These are phyloP conservation scores for Alentia gelatinosa DNA, from an alignment of 2,888 invertebrate genomes.

Conservation along the genomic window DNA sequence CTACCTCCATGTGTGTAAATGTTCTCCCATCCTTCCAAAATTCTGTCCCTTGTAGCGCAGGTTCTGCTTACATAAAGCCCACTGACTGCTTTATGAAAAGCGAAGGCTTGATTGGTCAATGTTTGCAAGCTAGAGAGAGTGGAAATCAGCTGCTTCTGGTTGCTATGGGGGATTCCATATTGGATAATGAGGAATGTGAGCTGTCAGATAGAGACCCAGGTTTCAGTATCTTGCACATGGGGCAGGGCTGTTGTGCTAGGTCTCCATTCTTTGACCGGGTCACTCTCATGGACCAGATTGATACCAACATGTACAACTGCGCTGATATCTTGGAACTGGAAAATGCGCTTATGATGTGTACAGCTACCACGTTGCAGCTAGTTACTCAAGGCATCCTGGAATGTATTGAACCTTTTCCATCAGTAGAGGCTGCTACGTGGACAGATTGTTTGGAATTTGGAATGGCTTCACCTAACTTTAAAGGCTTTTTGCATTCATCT, in stretches of 20 bases:
- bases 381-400: slow-evolving; percentile 33
- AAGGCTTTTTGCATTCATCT: slow-evolving; percentile 29
- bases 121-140: slow-evolving; percentile 25
- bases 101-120: not conserved
- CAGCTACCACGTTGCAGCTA: slow-evolving; percentile 14
- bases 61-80: not conserved
- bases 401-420: slow-evolving; percentile 11
- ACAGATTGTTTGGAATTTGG: slow-evolving; percentile 28
- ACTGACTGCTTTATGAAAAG: not conserved
- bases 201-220: slow-evolving; percentile 48
- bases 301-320: not conserved
- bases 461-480: slow-evolving; percentile 36
- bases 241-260: slow-evolving; percentile 37
- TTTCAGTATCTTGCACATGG: slow-evolving; percentile 10
- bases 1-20: slow-evolving; percentile 8
- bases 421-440: slow-evolving; percentile 6
- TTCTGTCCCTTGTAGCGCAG: slow-evolving; percentile 43
- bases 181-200: not conserved
- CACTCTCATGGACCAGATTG: slow-evolving; percentile 15
- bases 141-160: slow-evolving; percentile 12
- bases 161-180: not conserved
- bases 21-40: not conserved
- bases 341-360: slow-evolving; percentile 5
- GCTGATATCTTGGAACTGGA: slow-evolving; percentile 34
- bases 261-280: slow-evolving; percentile 43